Evolutionary conservation across 2,888 invertebrate species (phyloP).

Genomic region (Antheraea assamensis): DNA sequence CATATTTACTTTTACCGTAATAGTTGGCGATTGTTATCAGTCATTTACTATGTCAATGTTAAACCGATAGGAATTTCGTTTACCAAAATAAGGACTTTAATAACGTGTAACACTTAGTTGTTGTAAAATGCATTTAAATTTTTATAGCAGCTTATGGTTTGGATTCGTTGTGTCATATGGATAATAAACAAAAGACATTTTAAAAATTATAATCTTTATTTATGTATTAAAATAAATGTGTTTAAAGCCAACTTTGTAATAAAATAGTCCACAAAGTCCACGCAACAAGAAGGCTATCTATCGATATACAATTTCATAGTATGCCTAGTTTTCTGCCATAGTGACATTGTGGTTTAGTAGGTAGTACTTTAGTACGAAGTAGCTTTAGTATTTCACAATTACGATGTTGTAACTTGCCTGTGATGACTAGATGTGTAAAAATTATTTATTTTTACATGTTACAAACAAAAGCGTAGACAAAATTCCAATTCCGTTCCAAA

Average conservation of each 20-base stretch:
- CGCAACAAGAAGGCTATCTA: not conserved
- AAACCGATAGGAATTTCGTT: not conserved
- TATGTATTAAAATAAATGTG: not conserved
- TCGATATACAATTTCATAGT: not conserved
- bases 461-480: conserved; percentile 45
- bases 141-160: not conserved
- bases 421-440: not conserved
- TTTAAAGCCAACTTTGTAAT: conserved; percentile 1
- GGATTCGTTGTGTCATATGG: not conserved
- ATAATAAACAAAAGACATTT: not conserved
- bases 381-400: not conserved
- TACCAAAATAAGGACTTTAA: not conserved
- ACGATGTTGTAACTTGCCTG: conserved; percentile 5
- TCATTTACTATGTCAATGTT: not conserved
- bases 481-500: not conserved
- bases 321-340: not conserved
- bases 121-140: not conserved
- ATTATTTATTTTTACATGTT: conserved; percentile 37
- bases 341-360: not conserved
- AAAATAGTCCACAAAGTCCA: not conserved
- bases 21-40: not conserved
- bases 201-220: not conserved
- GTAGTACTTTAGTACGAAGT: not conserved
- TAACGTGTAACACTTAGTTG: not conserved
- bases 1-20: not conserved